phyloP scores from a whole-genome alignment of 1,140 invertebrate genomes.

The Drosophila neocordata region DNA sequence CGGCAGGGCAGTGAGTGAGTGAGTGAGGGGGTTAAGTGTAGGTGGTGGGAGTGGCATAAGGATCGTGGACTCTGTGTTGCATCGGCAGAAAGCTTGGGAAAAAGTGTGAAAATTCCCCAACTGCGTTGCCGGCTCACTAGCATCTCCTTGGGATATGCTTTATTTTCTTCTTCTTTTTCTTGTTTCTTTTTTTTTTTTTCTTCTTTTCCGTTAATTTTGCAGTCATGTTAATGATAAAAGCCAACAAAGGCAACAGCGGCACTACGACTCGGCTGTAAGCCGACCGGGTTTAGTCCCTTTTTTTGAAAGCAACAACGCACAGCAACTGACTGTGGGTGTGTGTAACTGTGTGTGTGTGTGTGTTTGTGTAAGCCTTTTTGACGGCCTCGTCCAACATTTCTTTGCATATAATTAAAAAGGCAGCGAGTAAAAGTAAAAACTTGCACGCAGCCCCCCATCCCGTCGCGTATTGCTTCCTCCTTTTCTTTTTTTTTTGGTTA shows the following conservation, averaged over 20 bases:
- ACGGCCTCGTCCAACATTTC: slow-evolving; percentile 64
- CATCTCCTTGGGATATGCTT: not conserved
- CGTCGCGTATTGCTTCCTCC: slow-evolving; percentile 2
- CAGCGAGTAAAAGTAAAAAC: slow-evolving; percentile 40
- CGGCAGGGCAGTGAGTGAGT: slow-evolving; percentile 26
- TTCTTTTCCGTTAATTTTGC: slow-evolving; percentile 60
- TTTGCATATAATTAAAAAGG: slow-evolving; percentile 76
- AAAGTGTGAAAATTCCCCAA: slow-evolving; percentile 70
- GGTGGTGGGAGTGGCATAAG: too few relatives aligned
- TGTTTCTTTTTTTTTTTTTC: slow-evolving; percentile 12
- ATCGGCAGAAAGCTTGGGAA: slow-evolving; percentile 6
- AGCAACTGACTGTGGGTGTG: slow-evolving; percentile 6
- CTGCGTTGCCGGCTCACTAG: slow-evolving; percentile 31
- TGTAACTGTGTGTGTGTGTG: slow-evolving; percentile 8
- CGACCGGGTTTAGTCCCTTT: slow-evolving; percentile 65
- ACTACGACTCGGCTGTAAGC: slow-evolving; percentile 38
- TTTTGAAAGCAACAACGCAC: slow-evolving; percentile 35
- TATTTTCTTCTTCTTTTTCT: not conserved
- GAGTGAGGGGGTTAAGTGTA: too few relatives aligned
- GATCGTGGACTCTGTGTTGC: slow-evolving; percentile 15
- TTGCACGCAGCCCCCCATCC: slow-evolving; percentile 22
- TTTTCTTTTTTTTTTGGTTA: slow-evolving; percentile 33
- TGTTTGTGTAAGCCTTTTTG: slow-evolving; percentile 66
- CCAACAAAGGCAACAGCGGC: slow-evolving; percentile 56
- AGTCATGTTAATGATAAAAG: slow-evolving; percentile 75